Evolutionary conservation across 2,113 vertebrate genomes (phyloP), one percentile per base, ranked within the genome.

Genomic region (Eulemur rufifrons): DNA sequence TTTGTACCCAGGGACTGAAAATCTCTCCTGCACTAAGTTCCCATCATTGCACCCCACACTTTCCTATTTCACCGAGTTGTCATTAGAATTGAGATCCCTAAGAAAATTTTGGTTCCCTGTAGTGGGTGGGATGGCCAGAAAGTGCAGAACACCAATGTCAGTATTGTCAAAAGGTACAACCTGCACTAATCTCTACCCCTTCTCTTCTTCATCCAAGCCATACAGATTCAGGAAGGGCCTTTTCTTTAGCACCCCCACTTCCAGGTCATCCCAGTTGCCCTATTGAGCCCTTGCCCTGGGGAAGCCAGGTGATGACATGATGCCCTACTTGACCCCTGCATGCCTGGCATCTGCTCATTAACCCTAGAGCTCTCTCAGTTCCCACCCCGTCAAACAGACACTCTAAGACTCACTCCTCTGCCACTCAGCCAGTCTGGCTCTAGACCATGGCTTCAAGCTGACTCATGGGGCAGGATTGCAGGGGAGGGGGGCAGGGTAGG

Each of bases 401-500:
- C 86, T 90, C 64, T 50, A 74, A 96, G 95, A 90, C 42, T 94
- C 81, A 91, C 59, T 96, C 92, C 61, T 54, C 54, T 93, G 89
- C 92, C 94, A 97, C 78, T 56, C 80, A 96, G 91, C 90, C 85
- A 76, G 93, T 94, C 94, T 95, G 97, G 91, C 97, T 96, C 42
- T 97, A 94, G 94, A 97, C 89, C 95, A 86, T 86, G 86, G 96
- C 94, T 98, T 95, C 89, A 82, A 97, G 98, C 98, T 98, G 97
- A 98, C 97, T 98, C 98, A 98, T 95, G 93, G 95, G 95, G 95
- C 95, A 94, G 97, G 89, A 95, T 89, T 94, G 71, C 25, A 29
- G 54, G 59, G 61, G 84, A 42, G 21, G 86, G 81, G 15, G 59
- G 78, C 66, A 81, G 73, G 45, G 77, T 77, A 97, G 80, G 89